phyloP scores from a whole-genome alignment of 2,888 invertebrate species.

The Caenorhabditis virilis region DNA sequence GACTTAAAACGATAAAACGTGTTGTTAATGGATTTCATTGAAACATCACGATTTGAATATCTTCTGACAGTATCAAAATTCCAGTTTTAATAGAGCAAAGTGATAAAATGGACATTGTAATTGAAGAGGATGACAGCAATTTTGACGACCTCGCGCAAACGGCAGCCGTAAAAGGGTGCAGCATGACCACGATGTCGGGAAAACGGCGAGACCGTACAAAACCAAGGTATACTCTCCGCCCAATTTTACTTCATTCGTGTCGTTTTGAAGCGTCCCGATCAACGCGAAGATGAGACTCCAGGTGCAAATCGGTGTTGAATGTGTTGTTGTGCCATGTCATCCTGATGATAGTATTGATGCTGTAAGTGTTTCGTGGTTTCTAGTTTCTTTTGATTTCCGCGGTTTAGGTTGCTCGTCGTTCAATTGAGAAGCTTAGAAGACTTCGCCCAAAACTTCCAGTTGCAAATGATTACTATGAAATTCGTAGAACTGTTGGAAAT shows the following conservation, averaged over 20 bases:
- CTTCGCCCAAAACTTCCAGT: slow-evolving; percentile 39
- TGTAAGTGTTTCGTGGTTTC: no score
- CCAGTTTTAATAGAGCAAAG: no score
- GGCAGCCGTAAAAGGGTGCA: slow-evolving; percentile 41
- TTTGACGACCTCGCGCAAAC: background rate
- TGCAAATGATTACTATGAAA: slow-evolving; percentile 62
- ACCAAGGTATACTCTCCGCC: slow-evolving; percentile 12
- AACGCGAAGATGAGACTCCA: slow-evolving; percentile 49
- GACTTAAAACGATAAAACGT: no score
- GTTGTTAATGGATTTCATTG: no score
- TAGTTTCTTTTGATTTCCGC: no score
- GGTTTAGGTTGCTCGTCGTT: slow-evolving; percentile 43
- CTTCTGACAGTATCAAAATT: no score
- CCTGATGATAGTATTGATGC: slow-evolving; percentile 43
- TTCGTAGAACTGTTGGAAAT: slow-evolving; percentile 74
- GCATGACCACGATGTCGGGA: slow-evolving; percentile 1
- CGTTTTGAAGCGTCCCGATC: no score
- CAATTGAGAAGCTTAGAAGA: slow-evolving; percentile 44
- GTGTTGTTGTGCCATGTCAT: slow-evolving; percentile 49
- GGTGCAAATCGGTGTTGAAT: slow-evolving; percentile 53
- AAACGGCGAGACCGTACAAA: background rate
- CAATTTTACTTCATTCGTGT: background rate
- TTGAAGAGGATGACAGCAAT: no score
- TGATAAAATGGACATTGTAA: no score
- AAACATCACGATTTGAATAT: no score